A percentile compares a stretch with the other conserved stretches of the same genome.
These are phyloP conservation scores for Sebastes wilsoni DNA, from an alignment of 2,797 vertebrate genomes.

Conservation along the genomic window DNA sequence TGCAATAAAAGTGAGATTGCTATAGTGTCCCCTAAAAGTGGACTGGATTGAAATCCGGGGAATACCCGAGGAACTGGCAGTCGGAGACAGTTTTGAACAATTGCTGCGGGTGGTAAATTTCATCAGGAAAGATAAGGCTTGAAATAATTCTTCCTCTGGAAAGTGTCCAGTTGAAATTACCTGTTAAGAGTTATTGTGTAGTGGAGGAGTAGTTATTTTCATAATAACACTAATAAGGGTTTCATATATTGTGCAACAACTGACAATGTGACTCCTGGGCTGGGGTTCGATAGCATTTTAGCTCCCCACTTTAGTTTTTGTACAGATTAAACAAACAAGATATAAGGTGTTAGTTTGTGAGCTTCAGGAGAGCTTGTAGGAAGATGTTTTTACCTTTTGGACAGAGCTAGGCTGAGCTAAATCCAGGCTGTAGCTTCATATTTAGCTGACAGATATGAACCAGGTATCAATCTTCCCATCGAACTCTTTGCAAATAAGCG, in stretches of 20 bases:
- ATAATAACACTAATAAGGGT: not conserved
- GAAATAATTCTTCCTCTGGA: constrained; percentile 41
- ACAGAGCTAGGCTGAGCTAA: too few species aligned
- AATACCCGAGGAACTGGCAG: constrained; percentile 48
- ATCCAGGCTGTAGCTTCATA: too few species aligned
- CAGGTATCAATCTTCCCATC: too few species aligned
- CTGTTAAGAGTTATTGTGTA: not conserved
- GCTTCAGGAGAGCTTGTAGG: too few species aligned
- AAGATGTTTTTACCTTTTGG: too few species aligned
- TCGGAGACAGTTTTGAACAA: constrained; percentile 38
- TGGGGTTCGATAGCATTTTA: not conserved
- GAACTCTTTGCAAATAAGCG: too few species aligned
- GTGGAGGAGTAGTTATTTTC: not conserved
- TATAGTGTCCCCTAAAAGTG: constrained; percentile 59
- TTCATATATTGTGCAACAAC: not conserved
- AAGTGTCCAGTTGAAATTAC: constrained; percentile 8
- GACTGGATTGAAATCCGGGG: constrained; percentile 68
- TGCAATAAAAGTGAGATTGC: constrained; percentile 75
- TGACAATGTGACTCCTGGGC: not conserved
- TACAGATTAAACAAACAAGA: not conserved
- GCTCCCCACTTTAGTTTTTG: not conserved
- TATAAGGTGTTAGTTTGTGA: not conserved
- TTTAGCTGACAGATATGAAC: too few species aligned
- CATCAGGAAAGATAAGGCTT: constrained; percentile 31
- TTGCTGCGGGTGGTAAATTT: constrained; percentile 48